A percentile compares a stretch with the other conserved stretches of the same genome.
phyloP scores from a whole-genome alignment of 64 coral and sea anemone genomes.

The Actinia tenebrosa region DNA sequence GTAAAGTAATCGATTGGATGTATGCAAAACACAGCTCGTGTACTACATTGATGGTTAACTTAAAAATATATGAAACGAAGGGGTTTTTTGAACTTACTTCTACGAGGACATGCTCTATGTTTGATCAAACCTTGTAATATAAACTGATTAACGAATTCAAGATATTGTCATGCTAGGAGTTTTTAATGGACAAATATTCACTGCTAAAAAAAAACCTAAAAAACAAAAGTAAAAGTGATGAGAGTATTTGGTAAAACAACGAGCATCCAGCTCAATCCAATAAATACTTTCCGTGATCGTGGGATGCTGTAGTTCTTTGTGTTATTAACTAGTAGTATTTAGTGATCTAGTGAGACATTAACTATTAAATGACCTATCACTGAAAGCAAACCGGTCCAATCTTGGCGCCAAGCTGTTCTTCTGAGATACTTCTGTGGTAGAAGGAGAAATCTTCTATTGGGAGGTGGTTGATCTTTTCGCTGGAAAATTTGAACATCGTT shows the following conservation, averaged over 20 bases:
- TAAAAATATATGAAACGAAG: not conserved
- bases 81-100: not conserved
- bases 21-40: not conserved
- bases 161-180: not conserved
- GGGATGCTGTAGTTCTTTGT: not conserved
- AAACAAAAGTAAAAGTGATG: not conserved
- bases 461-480: constrained; percentile 34
- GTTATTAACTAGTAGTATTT: not conserved
- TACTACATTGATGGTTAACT: not conserved
- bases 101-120: not conserved
- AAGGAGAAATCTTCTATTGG: constrained; percentile 55
- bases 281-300: constrained; percentile 10
- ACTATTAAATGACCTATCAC: constrained; percentile 13
- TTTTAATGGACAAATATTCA: not conserved
- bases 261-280: constrained; percentile 10
- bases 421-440: constrained; percentile 33
- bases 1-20: not conserved
- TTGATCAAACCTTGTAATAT: not conserved
- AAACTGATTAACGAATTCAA: not conserved
- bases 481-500: constrained; percentile 45
- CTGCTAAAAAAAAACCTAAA: not conserved
- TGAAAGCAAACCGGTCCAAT: constrained; percentile 58
- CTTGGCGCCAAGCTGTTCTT: constrained; percentile 55
- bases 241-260: not conserved
- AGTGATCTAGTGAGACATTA: not conserved